These are phyloP conservation scores for Oncorhynchus keta DNA, from an alignment of 2,113 vertebrate species.

Conservation along the genomic window DNA sequence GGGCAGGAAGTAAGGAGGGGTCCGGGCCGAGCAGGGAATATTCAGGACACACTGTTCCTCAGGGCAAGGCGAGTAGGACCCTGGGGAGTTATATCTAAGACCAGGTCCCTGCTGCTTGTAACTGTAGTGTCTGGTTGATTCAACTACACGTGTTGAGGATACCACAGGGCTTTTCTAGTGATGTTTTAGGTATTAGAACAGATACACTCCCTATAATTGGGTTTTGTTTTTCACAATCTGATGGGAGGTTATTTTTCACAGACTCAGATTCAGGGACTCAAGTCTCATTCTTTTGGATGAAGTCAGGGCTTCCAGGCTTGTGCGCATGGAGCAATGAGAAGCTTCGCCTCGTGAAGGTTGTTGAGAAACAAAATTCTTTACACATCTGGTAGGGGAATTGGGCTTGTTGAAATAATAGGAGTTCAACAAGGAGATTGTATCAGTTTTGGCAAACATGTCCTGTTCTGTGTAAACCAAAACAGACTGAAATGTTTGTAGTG, in stretches of 20 bases:
- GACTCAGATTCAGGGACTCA: conserved; percentile 34
- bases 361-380: conserved; percentile 65
- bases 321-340: conserved; percentile 53
- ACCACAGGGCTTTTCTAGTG: conserved; percentile 55
- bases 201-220: conserved; percentile 50
- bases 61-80: conserved; percentile 42
- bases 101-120: conserved; percentile 47
- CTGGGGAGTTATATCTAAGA: conserved; percentile 57
- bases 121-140: conserved; percentile 51
- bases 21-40: conserved; percentile 34
- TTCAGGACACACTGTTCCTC: conserved; percentile 56
- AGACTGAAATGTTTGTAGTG: conserved; percentile 40
- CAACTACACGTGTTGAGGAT: conserved; percentile 67
- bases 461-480: conserved; percentile 36
- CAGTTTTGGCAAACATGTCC: conserved; percentile 20
- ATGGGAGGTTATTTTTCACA: conserved; percentile 49
- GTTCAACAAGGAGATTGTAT: conserved; percentile 39
- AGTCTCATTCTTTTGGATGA: conserved; percentile 45
- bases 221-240: conserved; percentile 60
- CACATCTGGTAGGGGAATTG: conserved; percentile 48
- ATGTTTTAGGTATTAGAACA: conserved; percentile 62
- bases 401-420: conserved; percentile 59
- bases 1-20: conserved; percentile 60
- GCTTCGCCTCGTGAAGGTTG: conserved; percentile 39
- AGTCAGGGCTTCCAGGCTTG: conserved; percentile 37